Evolutionary conservation across 2,113 vertebrate species (phyloP), one percentile per base, ranked within the genome.

Genomic region (Bubo blakistoni): DNA sequence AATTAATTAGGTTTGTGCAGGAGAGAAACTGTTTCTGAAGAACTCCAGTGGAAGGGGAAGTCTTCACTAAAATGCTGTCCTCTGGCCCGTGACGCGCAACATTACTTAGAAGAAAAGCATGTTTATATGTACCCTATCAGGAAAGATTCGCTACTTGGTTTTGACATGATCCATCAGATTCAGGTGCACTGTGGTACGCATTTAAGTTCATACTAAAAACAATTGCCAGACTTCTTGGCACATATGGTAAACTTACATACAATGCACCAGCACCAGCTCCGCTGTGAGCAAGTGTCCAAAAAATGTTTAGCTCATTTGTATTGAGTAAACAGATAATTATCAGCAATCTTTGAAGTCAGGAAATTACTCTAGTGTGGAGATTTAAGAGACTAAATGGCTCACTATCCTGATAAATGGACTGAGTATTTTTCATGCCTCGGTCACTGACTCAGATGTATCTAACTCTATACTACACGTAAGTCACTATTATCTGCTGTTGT

Each of bases 71-170:
- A 86, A 83, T 13, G 2, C 7, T 40, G 11, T 58, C 20, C 46
- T 54, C 21, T 89, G 34, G 34, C 42, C 25, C 12, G 16, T 44
- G 15, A 61, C 0, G 1, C 0, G 1, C 16, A 63, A 15, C 25
- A 61, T 13, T 22, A n/a, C 13, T 76, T 55, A 74, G n/a, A 65
- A 61, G 32, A 70, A 90, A 74, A 82, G 7, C 8, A 20, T 14
- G 4, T 72, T 74, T 88, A 8, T 34, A 9, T 15, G 6, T 40
- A 71, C 3, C 29, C 24, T 77, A 16, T 7, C 22, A 62, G 25
- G 19, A 67, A 84, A 87, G 34, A 36, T 26, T 40, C 5, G 4
- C 3, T 57, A 26, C 46, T 49, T 71, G 11, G 7, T 89, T 91
- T 81, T 91, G 40, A 71, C 38, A 57, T 10, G 13, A 52, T 63